Evolutionary conservation across 2,888 invertebrate species (phyloP).

Genomic region (Ferdinandea cuprea): DNA sequence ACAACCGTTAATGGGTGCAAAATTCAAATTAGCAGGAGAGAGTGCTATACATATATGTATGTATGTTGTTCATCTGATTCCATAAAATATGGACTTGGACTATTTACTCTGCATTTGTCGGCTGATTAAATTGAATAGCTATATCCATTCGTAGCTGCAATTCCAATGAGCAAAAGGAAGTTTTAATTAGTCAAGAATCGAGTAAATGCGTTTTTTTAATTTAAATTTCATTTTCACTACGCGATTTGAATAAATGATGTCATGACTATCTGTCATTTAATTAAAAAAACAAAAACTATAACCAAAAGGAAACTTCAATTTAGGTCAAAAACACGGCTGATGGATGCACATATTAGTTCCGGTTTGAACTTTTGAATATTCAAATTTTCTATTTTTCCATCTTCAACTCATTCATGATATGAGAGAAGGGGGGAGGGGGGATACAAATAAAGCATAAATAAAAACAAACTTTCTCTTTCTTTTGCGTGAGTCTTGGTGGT

Average conservation of each 20-base stretch:
- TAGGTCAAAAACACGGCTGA: conserved; percentile 37
- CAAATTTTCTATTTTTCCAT: conserved; percentile 1
- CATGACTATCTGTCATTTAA: conserved; percentile 9
- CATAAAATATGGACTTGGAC: not conserved
- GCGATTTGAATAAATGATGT: not conserved
- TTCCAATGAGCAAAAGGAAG: conserved; percentile 50
- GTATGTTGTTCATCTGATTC: conserved; percentile 33
- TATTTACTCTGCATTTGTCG: not conserved
- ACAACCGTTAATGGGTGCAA: not conserved
- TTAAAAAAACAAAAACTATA: not conserved
- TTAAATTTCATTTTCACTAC: not conserved
- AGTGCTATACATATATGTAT: conserved; percentile 2
- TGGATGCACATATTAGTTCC: conserved; percentile 50
- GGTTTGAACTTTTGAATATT: conserved; percentile 14
- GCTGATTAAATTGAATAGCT: conserved; percentile 23
- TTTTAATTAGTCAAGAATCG: conserved; percentile 50
- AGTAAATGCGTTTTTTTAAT: conserved; percentile 1
- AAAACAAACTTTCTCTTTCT: conserved; percentile 45
- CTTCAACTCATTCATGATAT: conserved; percentile 1
- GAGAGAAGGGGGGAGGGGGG: too few relatives aligned
- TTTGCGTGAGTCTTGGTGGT: not conserved
- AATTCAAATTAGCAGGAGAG: conserved; percentile 8
- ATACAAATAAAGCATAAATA: not conserved
- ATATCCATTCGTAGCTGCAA: conserved; percentile 8
- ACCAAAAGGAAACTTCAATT: conserved; percentile 36